Base-by-base conservation (phyloP, 2,797 vertebrate genomes). In the Sphenopsis melanotis region DNA sequence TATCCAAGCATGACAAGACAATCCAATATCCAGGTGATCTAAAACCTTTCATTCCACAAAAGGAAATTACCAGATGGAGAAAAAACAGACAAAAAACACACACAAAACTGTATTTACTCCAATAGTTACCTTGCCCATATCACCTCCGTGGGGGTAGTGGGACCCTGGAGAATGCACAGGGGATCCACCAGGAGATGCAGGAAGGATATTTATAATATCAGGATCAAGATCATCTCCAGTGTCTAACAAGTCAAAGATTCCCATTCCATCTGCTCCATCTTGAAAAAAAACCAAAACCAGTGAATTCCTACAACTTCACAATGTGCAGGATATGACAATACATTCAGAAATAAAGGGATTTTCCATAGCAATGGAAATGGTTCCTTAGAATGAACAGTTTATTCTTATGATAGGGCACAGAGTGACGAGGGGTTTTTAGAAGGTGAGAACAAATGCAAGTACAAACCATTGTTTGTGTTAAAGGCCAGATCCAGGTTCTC, bases 81-180 rank as follows among this genome's bases (percentile, higher is more conserved):
- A 72, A 59, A 85, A 11, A 0, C 9, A 30, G 26, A 46, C 17
- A 12, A 26, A 12, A 21, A n/a, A 30, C 14, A n/a, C 6, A 16
- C 11, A 8, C 2, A 15, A 1, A 21, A 13, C n/a, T 12, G 11
- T 26, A 50, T 89, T 86, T 70, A 21, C 15, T 92, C 11, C 12
- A 65, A n/a, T 27, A 89, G 30, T 94, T 96, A 99, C 99, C 99
- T 99, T 99, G 97, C 99, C 98, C 98, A 98, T 98, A 85, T 99
- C 99, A 83, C 98, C 98, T 96, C 99, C 99, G 5, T 99, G 99
- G 94, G 98, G 99, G 97, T 99, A 99, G 97, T 99, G 99, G 81
- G 99, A 99, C 95, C 99, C 98, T 59, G 99, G 99, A 95, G 99
- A 99, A 98, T 99, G 99, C 55, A 99, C 99, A 60, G 99, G 99